A percentile compares a stretch with the other conserved stretches of the same genome.
phyloP scores from a whole-genome alignment of 2,888 invertebrate species.

The Chouioia cunea region DNA sequence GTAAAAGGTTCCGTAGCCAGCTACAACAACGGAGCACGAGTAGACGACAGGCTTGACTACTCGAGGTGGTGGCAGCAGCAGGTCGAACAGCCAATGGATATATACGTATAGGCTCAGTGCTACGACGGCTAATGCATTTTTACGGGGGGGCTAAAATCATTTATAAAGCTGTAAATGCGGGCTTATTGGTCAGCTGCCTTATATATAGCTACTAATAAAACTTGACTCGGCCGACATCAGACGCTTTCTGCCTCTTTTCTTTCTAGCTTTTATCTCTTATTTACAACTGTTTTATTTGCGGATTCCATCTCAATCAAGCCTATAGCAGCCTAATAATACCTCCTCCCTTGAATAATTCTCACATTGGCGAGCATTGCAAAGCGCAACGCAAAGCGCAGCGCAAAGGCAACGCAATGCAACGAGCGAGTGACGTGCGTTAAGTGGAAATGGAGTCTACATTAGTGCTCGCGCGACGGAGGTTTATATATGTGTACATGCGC shows the following conservation, averaged over 20 bases:
- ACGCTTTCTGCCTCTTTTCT: conserved; percentile 53
- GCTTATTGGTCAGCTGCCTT: conserved; percentile 60
- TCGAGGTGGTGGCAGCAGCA: conserved; percentile 2
- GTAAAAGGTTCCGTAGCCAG: conserved; percentile 58
- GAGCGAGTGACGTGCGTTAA: conserved; percentile 8
- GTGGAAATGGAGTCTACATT: not conserved
- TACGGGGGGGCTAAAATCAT: conserved; percentile 67
- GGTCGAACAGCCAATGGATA: not conserved
- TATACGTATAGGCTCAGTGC: not conserved
- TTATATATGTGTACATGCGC: conserved; percentile 34
- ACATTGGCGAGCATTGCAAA: conserved; percentile 11
- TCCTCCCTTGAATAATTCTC: no score
- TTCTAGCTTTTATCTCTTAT: conserved; percentile 56
- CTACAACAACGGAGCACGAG: conserved; percentile 11
- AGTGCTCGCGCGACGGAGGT: conserved; percentile 12
- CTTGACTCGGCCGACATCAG: conserved; percentile 65
- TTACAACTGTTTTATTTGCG: conserved; percentile 68
- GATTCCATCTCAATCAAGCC: conserved; percentile 69
- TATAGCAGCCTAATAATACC: conserved; percentile 50
- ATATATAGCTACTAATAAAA: conserved; percentile 63
- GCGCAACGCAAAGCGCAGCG: not conserved
- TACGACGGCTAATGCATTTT: conserved; percentile 66
- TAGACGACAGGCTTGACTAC: conserved; percentile 26
- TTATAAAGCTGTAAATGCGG: conserved; percentile 68
- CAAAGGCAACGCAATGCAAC: not conserved